phyloP scores from a whole-genome alignment of 2,797 vertebrate genomes.

The Sarcophilus harrisii region DNA sequence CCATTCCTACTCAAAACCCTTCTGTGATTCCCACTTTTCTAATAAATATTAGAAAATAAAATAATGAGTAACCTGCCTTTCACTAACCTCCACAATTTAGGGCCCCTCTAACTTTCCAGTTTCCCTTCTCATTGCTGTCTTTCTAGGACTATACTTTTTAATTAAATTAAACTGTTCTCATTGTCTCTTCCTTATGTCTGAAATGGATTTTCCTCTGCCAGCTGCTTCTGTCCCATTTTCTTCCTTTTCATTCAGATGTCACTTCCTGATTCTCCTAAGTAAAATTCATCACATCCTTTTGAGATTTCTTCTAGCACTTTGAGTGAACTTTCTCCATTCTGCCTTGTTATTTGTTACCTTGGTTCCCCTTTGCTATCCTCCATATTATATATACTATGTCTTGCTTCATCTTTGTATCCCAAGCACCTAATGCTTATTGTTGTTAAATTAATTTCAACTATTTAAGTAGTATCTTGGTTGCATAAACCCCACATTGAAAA shows the following conservation, averaged over 20 bases:
- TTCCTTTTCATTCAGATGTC: background rate
- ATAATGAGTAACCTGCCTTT: background rate
- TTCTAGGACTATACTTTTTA: background rate
- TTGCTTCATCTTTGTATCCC: background rate
- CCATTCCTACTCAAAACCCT: background rate
- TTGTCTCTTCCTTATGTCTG: background rate
- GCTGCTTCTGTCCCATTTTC: background rate
- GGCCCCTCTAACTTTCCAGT: background rate
- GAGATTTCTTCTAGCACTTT: background rate
- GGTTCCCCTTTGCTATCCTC: background rate
- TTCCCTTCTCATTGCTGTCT: background rate
- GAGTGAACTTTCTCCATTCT: background rate
- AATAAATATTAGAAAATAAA: background rate
- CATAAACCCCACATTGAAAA: background rate
- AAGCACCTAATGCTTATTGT: background rate
- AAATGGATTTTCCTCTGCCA: background rate
- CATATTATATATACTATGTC: background rate
- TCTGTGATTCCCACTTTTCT: background rate
- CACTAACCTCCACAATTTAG: background rate
- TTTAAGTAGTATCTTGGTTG: background rate
- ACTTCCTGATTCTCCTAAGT: background rate
- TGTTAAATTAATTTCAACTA: background rate
- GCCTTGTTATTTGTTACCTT: background rate
- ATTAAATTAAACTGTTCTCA: background rate
- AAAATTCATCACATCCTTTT: background rate